These are phyloP conservation scores for Bombycilla garrulus DNA, from an alignment of 2,113 vertebrate genomes.

Conservation along the genomic window DNA sequence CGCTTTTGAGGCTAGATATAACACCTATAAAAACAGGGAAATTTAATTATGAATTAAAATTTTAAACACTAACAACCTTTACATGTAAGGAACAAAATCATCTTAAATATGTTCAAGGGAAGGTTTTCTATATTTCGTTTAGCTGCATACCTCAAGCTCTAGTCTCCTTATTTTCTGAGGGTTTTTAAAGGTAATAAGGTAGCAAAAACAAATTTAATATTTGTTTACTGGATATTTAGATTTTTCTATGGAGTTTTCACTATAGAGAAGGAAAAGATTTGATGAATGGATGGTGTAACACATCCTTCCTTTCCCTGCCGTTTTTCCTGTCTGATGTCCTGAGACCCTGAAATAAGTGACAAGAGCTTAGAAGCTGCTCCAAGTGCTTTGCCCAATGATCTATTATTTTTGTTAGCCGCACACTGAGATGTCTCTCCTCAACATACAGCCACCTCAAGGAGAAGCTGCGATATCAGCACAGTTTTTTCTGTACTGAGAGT, in stretches of 20 bases:
- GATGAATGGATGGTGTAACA: not conserved
- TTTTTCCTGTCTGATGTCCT: not conserved
- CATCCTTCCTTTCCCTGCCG: not conserved
- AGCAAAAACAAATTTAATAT: not conserved
- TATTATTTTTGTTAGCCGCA: not conserved
- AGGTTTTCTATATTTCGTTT: not conserved
- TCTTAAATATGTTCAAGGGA: not conserved
- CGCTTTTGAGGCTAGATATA: not conserved
- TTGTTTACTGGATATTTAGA: not conserved
- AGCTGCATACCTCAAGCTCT: rapidly evolving
- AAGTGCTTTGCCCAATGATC: not conserved
- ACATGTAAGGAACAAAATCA: not conserved
- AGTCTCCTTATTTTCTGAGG: not conserved
- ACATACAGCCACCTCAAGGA: not conserved
- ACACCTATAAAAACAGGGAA: not conserved
- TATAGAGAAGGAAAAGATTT: not conserved
- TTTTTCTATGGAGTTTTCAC: not conserved
- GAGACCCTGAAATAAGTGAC: not conserved
- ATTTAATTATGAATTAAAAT: not conserved
- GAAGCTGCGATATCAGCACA: not conserved
- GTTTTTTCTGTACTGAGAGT: not conserved
- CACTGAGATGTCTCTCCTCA: not conserved
- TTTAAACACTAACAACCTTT: not conserved
- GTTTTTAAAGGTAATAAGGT: not conserved
- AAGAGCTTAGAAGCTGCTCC: not conserved